These are phyloP conservation scores for Notolepis coatsorum DNA, from an alignment of 2,797 vertebrate genomes.

Conservation along the genomic window DNA sequence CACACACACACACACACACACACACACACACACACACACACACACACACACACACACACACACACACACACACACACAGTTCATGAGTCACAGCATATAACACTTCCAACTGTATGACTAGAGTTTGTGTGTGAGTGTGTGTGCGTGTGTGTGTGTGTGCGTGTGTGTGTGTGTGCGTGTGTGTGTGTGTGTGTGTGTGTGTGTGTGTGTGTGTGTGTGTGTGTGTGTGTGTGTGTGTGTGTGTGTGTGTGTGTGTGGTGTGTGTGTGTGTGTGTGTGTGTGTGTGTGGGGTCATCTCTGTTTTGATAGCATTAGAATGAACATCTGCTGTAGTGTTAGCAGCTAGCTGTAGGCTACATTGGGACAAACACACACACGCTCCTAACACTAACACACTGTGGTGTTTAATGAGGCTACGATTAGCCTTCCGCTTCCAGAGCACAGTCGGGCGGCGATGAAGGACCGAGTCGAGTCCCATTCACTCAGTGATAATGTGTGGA, in stretches of 20 bases:
- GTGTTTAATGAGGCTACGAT: not conserved
- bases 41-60: not conserved
- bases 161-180: too few relatives aligned
- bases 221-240: not conserved
- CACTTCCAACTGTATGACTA: too few relatives aligned
- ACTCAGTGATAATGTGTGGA: too few relatives aligned
- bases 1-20: not conserved
- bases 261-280: not conserved
- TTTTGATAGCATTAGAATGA: not conserved
- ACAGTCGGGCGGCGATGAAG: too few relatives aligned
- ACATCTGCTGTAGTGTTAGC: not conserved
- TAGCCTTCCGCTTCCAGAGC: too few relatives aligned
- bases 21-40: constrained; percentile 1
- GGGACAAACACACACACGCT: not conserved
- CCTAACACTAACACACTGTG: not conserved
- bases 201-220: too few relatives aligned
- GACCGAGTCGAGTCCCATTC: too few relatives aligned
- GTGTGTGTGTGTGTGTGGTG: not conserved
- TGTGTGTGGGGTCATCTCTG: not conserved
- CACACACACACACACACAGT: not conserved
- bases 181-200: too few relatives aligned
- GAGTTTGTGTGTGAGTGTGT: too few relatives aligned
- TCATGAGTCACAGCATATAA: too few relatives aligned
- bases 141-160: too few relatives aligned
- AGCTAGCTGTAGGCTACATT: not conserved